Evolutionary conservation across 2,113 vertebrate species (phyloP).

Genomic region (Microcebus lehilahytsara): DNA sequence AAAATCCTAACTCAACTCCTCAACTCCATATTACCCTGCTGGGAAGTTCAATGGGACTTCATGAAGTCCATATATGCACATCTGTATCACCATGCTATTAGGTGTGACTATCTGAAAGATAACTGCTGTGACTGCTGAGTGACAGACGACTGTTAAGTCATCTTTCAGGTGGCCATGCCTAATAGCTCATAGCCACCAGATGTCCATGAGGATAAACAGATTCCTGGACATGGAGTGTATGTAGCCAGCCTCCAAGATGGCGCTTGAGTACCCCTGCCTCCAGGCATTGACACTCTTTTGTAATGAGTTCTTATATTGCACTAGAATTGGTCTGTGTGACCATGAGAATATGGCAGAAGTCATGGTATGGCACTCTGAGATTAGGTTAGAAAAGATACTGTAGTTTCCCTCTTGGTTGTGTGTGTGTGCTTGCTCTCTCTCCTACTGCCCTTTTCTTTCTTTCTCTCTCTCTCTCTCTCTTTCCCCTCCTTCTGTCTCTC

Average conservation of each 20-base stretch:
- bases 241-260: not conserved
- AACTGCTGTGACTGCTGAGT: not conserved
- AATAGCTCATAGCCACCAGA: not conserved
- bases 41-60: not conserved
- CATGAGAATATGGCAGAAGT: not conserved
- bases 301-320: not conserved
- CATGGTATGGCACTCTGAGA: not conserved
- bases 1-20: not conserved
- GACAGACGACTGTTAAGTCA: no score
- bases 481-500: no score
- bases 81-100: not conserved
- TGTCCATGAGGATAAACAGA: not conserved
- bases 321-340: not conserved
- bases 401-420: not conserved
- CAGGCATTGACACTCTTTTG: not conserved
- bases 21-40: not conserved
- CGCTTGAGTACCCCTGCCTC: not conserved
- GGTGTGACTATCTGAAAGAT: not conserved
- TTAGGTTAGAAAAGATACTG: not conserved
- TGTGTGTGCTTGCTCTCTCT: not conserved
- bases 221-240: not conserved
- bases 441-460: no score
- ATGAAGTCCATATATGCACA: fast-evolving
- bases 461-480: no score
- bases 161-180: not conserved